phyloP scores from a whole-genome alignment of 2,797 vertebrate genomes.

The Ptychobarbus kaznakovi region DNA sequence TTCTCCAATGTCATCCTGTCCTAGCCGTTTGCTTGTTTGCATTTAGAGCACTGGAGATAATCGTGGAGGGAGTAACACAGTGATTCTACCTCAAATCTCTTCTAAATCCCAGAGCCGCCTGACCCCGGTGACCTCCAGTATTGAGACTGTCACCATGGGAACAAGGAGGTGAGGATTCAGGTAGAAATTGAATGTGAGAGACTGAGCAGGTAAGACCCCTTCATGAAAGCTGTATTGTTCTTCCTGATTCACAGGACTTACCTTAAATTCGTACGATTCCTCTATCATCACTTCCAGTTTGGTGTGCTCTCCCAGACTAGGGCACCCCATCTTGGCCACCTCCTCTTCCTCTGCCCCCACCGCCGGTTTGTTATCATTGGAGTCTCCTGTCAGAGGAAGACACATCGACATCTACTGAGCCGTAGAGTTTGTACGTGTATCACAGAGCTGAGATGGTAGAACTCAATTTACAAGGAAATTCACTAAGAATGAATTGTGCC shows the following conservation, averaged over 20 bases:
- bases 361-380: slow-evolving; percentile 82
- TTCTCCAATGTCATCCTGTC: slow-evolving; percentile 42
- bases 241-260: slow-evolving; percentile 58
- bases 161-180: not conserved
- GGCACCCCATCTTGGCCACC: slow-evolving; percentile 84
- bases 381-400: slow-evolving; percentile 74
- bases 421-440: not conserved
- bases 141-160: slow-evolving; percentile 23
- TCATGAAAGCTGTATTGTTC: not conserved
- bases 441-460: not conserved
- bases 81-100: slow-evolving; percentile 39
- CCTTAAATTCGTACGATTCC: slow-evolving; percentile 90
- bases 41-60: slow-evolving; percentile 12
- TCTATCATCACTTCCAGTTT: slow-evolving; percentile 87
- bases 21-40: not conserved
- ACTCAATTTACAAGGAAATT: not conserved
- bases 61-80: slow-evolving; percentile 13
- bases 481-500: not conserved
- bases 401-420: not conserved
- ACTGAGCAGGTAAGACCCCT: not conserved
- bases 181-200: not conserved
- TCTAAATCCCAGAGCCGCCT: slow-evolving; percentile 24
- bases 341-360: slow-evolving; percentile 73
- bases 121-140: slow-evolving; percentile 16
- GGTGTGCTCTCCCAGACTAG: slow-evolving; percentile 83